These are phyloP conservation scores for Phocoena phocoena DNA, from an alignment of 2,113 vertebrate species.

Conservation along the genomic window DNA sequence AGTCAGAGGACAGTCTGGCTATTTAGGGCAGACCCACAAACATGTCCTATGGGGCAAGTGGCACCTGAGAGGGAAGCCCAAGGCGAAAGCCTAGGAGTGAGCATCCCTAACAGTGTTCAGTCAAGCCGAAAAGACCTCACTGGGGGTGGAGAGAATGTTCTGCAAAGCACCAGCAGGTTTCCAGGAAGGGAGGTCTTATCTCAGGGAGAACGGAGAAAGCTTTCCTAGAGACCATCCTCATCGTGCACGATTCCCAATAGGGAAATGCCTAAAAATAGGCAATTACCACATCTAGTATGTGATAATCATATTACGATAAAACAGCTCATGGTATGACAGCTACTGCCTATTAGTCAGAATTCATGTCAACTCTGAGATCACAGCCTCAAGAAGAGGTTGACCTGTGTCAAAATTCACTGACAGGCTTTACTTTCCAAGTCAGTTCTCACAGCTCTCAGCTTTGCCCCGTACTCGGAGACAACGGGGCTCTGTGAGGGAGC, in stretches of 20 bases:
- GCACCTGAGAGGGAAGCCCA: background rate
- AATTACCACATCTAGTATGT: background rate
- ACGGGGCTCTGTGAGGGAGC: slow-evolving; percentile 14
- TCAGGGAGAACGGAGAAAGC: background rate
- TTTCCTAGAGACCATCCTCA: slow-evolving; percentile 44
- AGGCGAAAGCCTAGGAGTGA: background rate
- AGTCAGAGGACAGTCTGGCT: background rate
- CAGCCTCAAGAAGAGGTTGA: background rate
- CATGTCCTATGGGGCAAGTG: no score
- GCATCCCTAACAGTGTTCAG: background rate
- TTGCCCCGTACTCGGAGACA: background rate
- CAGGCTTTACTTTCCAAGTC: background rate
- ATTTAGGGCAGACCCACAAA: background rate
- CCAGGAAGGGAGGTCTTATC: background rate
- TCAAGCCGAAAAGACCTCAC: background rate
- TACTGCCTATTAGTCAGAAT: slow-evolving; percentile 50
- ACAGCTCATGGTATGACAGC: slow-evolving; percentile 32
- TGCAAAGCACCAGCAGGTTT: background rate
- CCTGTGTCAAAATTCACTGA: background rate
- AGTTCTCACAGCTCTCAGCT: background rate
- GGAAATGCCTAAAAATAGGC: slow-evolving; percentile 62
- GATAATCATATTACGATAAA: slow-evolving; percentile 44
- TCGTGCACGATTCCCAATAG: background rate
- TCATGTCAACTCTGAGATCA: slow-evolving; percentile 30
- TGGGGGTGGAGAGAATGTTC: background rate